Conservation (phyloP, 2,113 vertebrate genomes). For the Cromileptes altivelis region DNA sequence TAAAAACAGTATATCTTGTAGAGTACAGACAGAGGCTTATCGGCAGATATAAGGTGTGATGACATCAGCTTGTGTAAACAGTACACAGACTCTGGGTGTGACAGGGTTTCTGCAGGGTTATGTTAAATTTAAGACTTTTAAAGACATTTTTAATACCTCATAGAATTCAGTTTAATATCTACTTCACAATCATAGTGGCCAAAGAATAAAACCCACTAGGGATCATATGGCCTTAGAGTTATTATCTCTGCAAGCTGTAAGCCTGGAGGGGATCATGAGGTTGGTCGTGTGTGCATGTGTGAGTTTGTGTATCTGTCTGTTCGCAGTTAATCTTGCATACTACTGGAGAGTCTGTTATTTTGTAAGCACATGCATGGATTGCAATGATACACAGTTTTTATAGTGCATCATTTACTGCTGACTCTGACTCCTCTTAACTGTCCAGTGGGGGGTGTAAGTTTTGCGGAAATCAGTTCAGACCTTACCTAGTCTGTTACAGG, state of each 20-base stretch:
- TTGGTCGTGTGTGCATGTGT: no score
- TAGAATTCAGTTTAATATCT: background rate
- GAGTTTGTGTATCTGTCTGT: no score
- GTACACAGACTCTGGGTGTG: background rate
- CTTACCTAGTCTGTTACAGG: no score
- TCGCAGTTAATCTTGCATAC: no score
- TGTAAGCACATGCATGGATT: no score
- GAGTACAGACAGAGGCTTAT: slow-evolving; percentile 19
- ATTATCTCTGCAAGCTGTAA: background rate
- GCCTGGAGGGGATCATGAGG: no score
- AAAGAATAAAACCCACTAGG: background rate
- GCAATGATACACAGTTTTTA: no score
- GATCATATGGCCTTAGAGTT: background rate
- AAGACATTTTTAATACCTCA: background rate
- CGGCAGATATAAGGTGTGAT: slow-evolving; percentile 12
- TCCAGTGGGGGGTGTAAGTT: no score
- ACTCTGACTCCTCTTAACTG: no score
- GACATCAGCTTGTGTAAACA: slow-evolving; percentile 16
- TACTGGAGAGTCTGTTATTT: no score
- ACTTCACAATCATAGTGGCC: background rate
- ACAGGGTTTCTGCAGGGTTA: background rate
- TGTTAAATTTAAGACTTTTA: background rate
- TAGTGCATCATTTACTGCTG: no score
- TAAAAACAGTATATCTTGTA: slow-evolving; percentile 7
- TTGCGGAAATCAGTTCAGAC: no score